Evolutionary conservation across 2,888 invertebrate genomes (phyloP).

Genomic region (Empis stercorea): DNA sequence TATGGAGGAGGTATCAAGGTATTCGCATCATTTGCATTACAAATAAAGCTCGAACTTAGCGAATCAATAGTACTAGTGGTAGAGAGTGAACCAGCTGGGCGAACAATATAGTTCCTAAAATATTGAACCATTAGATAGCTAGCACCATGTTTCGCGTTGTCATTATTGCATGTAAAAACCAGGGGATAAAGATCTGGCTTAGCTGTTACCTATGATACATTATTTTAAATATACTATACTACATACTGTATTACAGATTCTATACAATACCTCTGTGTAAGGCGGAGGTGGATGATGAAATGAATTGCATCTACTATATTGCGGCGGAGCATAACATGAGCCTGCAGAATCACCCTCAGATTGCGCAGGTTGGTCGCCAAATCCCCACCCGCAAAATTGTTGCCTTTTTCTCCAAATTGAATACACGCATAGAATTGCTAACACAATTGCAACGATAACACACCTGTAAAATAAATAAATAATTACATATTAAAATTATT

Average conservation of each 20-base stretch:
- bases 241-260: background rate
- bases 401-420: constrained; percentile 47
- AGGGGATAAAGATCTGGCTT: constrained; percentile 76
- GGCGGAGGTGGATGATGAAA: constrained; percentile 74
- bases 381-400: constrained; percentile 39
- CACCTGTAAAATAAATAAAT: constrained; percentile 37
- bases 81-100: constrained; percentile 63
- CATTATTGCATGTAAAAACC: constrained; percentile 66
- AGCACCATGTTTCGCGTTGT: constrained; percentile 54
- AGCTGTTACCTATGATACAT: constrained; percentile 53
- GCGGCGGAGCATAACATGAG: constrained; percentile 70
- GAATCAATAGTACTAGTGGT: constrained; percentile 79
- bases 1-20: constrained; percentile 73
- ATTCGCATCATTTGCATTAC: constrained; percentile 77
- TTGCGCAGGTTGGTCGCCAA: constrained; percentile 39
- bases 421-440: constrained; percentile 56
- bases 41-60: constrained; percentile 74
- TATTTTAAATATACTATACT: background rate
- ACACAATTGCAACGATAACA: constrained; percentile 53
- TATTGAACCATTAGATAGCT: constrained; percentile 77
- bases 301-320: constrained; percentile 72
- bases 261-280: constrained; percentile 59
- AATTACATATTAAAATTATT: no score
- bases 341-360: constrained; percentile 69
- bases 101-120: constrained; percentile 64